These are phyloP conservation scores for Tetranychus cinnabarinus DNA, from an alignment of 1,140 invertebrate genomes.

Conservation along the genomic window DNA sequence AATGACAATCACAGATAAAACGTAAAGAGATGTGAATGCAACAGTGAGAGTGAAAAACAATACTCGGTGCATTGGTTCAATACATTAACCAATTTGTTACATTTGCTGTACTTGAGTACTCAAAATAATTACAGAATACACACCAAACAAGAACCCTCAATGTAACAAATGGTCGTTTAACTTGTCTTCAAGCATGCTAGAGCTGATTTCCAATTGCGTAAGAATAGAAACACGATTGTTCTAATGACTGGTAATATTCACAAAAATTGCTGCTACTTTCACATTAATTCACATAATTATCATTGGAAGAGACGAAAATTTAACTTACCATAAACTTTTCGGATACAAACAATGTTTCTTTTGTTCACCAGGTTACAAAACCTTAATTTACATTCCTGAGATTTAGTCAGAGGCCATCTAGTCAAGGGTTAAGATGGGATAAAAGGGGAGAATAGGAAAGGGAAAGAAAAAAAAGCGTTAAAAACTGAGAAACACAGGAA, in stretches of 20 bases:
- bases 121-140: too few relatives aligned
- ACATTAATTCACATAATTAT: not conserved
- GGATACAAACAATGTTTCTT: constrained; percentile 13
- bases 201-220: too few relatives aligned
- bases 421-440: constrained; percentile 3
- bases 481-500: not conserved
- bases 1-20: not conserved
- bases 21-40: not conserved
- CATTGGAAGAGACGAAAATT: not conserved
- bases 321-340: constrained; percentile 16
- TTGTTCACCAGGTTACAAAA: constrained; percentile 13
- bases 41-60: not conserved
- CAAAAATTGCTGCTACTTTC: not conserved
- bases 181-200: too few relatives aligned
- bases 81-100: too few relatives aligned
- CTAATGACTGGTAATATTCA: not conserved
- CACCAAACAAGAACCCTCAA: too few relatives aligned
- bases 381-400: constrained; percentile 14
- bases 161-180: too few relatives aligned
- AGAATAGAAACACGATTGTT: too few relatives aligned
- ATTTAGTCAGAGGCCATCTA: constrained; percentile 15
- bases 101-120: too few relatives aligned
- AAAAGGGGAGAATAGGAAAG: not conserved
- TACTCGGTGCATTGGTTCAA: not conserved
- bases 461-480: not conserved